Evolutionary conservation across 2,797 vertebrate species (phyloP), one percentile per base, ranked within the genome.

Genomic region (Setipinna tenuifilis): DNA sequence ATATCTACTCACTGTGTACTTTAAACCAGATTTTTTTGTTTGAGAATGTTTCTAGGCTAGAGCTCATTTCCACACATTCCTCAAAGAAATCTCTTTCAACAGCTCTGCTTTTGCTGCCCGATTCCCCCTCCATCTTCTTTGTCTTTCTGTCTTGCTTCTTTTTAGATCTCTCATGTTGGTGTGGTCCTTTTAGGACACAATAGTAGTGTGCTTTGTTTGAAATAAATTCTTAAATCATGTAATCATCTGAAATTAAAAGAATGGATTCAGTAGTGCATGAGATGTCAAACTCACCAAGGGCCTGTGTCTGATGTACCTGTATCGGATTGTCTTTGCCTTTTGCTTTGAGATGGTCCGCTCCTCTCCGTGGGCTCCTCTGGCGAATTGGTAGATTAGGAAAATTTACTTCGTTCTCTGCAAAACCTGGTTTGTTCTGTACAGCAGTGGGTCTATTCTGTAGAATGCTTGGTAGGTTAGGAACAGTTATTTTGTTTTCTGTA

Each of bases 1-100:
- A 6, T 83, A 87, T 91, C 91, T 90, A 94, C 95, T 95, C 92
- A 96, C 95, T 94, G 93, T 93, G 95, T 93, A 92, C 93, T 93
- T 95, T 95, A 94, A 95, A 94, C 91, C 92, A 92, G 86, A 92
- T 93, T 88, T 94, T 94, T 94, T 95, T 94, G 92, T 92, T 93
- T 87, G 92, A 93, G 93, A 93, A 59, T 6, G 44, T 90, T 87
- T 93, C 94, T 94, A 95, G 21, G 59, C 87, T 91, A 2, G 88
- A 71, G 58, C 93, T 95, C 93, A 94, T 93, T 93, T 95, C 94
- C 91, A 95, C 92, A 92, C 93, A 94, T 93, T 95, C 94, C 91
- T 94, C 90, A 90, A 92, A 93, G 92, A 94, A 94, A 92, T 96
- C 94, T 88, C 92, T 92, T 92, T 92, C 94, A 86, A 84, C 86